Base-by-base conservation (phyloP, 1,140 invertebrate species). In the Oedothorax gibbosus region DNA sequence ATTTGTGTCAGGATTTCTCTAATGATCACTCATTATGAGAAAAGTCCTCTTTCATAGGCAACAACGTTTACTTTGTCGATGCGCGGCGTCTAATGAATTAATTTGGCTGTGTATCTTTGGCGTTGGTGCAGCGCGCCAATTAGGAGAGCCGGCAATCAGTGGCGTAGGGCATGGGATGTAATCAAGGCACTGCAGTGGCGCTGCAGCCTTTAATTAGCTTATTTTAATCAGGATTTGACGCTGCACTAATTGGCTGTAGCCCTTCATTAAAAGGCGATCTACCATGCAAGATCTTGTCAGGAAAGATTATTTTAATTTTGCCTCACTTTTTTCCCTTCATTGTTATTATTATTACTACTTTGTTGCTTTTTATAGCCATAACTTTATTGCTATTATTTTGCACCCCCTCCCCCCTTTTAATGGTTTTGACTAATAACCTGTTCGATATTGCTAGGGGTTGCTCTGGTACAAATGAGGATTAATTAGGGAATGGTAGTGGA, bases 141-240 rank as follows among this genome's bases (percentile, higher is more conserved):
- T 82, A 82, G 80, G 69, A 35, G 53, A 11, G 69, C 35, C 66
- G 72, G 68, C 80, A 82, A 82, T 82, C 80, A 82, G 80, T 82
- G 80, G 66, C 78, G 51, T 18, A 77, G 60, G 60, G 54, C 57
- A 14, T 51, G 80, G 15, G 15, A 35, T 73, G 80, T 82, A 82
- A 82, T 82, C 80, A 82, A 82, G 80, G 80, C 80, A 62, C 78
- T 71, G 56, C 66, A 81, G 66, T 81, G 78, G 78, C 66, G 66
- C 66, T 81, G 69, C 80, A 56, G 66, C n/a, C 80, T 82, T 82
- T 82, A 82, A 82, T 82, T 82, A 82, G 80, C 80, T 82, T 82
- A 82, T 73, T 82, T 82, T 82, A 82, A 82, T 82, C 80, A 82
- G 80, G 69, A 82, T 82, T 82, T 82, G 80, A 82, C 80, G 80